Percentiles rank a stretch among this genome's conserved stretches.
Conservation (phyloP, 2,888 invertebrate genomes). For the Thereva unica region DNA sequence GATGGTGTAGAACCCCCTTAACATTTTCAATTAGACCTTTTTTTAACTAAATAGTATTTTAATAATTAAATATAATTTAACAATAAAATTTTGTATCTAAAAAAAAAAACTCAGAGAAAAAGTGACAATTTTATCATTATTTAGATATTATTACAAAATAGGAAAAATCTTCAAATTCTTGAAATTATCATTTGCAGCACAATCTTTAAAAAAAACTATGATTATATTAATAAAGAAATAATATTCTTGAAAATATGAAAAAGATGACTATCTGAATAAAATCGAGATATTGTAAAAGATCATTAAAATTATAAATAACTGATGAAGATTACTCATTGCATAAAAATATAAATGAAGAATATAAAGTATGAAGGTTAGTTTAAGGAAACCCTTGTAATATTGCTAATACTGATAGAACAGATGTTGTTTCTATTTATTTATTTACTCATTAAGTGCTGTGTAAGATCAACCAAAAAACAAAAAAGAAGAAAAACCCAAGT, state of each 20-base stretch:
- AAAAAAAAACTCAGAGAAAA: no score
- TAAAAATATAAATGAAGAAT: not conserved
- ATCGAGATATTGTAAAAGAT: not conserved
- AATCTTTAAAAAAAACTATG: constrained; percentile 9
- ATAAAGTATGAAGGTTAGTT: constrained; percentile 2
- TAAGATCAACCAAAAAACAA: constrained; percentile 20
- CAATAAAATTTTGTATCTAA: no score
- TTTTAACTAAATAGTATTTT: no score
- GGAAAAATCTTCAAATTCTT: not conserved
- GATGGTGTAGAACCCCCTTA: no score
- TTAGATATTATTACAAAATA: constrained; percentile 7
- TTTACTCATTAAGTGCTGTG: constrained; percentile 35
- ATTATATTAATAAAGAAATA: constrained; percentile 10
- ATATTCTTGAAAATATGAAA: constrained; percentile 5
- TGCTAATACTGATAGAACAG: not conserved
- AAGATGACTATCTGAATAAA: constrained; percentile 5
- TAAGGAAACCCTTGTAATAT: not conserved
- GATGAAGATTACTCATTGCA: no score
- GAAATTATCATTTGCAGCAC: constrained; percentile 24
- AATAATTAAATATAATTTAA: no score
- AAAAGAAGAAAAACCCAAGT: not conserved
- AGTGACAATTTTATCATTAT: no score
- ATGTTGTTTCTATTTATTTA: constrained; percentile 32
- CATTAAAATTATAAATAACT: no score
- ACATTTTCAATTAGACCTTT: no score